A percentile compares a stretch with the other conserved stretches of the same genome.
These are phyloP conservation scores for Hypselothyrea guttata DNA, from an alignment of 2,888 invertebrate genomes.

Conservation along the genomic window DNA sequence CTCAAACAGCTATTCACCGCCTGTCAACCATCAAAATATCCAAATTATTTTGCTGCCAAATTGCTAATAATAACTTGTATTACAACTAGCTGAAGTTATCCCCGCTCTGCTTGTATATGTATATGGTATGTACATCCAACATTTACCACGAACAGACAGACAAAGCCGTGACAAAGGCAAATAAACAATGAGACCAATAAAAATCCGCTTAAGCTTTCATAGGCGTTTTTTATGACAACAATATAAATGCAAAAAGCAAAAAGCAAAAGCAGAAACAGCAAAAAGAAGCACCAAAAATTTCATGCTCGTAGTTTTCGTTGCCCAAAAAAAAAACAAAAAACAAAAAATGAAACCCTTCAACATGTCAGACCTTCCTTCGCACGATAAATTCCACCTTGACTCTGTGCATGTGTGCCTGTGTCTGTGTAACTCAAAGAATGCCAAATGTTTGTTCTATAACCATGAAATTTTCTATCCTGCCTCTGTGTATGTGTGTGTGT, in stretches of 20 bases:
- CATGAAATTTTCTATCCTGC: slow-evolving; percentile 57
- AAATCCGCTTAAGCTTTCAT: slow-evolving; percentile 79
- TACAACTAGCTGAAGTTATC: slow-evolving; percentile 42
- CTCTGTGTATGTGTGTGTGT: slow-evolving; percentile 14
- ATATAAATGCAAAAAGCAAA: slow-evolving; percentile 75
- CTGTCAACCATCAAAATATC: slow-evolving; percentile 63
- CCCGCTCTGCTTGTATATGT: not conserved
- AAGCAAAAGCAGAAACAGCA: slow-evolving; percentile 7
- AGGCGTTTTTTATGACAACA: slow-evolving; percentile 80
- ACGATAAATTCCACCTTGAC: slow-evolving; percentile 73
- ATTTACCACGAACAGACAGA: slow-evolving; percentile 19
- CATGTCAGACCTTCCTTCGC: slow-evolving; percentile 60
- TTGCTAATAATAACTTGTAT: slow-evolving; percentile 77
- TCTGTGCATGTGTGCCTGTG: slow-evolving; percentile 26
- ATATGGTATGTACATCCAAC: too few species aligned
- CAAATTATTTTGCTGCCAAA: slow-evolving; percentile 72
- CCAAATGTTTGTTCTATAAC: slow-evolving; percentile 71
- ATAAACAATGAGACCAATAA: slow-evolving; percentile 77
- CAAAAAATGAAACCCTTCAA: slow-evolving; percentile 64
- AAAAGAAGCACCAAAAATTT: slow-evolving; percentile 13
- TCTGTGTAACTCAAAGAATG: slow-evolving; percentile 45
- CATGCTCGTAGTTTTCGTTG: slow-evolving; percentile 38
- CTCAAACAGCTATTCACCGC: slow-evolving; percentile 14
- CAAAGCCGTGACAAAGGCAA: slow-evolving; percentile 71
- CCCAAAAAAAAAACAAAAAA: slow-evolving; percentile 8